These are phyloP conservation scores for Drosophila helvetica DNA, from an alignment of 2,888 invertebrate species.

Conservation along the genomic window DNA sequence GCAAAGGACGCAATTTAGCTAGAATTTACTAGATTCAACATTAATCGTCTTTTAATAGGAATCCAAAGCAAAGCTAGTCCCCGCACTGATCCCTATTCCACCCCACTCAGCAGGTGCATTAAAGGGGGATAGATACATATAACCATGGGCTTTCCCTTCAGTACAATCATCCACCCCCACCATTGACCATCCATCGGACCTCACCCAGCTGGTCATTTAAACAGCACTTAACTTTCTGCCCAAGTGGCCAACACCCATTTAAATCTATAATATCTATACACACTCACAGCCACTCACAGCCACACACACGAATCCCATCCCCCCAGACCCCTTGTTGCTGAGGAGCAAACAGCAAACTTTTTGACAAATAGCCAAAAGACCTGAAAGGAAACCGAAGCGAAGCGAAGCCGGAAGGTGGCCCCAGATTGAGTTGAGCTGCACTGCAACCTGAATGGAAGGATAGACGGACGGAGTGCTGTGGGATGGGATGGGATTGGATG, in stretches of 20 bases:
- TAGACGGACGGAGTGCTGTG: background rate
- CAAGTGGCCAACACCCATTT: conserved; percentile 69
- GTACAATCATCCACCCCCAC: conserved; percentile 16
- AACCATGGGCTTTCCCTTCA: conserved; percentile 14
- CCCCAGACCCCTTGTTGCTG: conserved; percentile 22
- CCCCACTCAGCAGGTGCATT: conserved; percentile 10
- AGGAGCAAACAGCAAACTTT: conserved; percentile 52
- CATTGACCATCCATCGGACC: background rate
- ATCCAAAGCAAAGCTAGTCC: background rate
- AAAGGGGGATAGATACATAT: conserved; percentile 5
- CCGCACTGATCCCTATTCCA: conserved; percentile 17
- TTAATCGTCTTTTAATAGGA: conserved; percentile 17
- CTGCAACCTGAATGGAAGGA: conserved; percentile 14
- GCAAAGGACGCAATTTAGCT: conserved; percentile 10
- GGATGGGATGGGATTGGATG: background rate
- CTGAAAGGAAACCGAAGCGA: conserved; percentile 50
- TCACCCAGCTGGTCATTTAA: conserved; percentile 35
- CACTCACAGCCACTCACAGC: conserved; percentile 1
- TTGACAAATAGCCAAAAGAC: conserved; percentile 76
- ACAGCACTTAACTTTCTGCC: conserved; percentile 50
- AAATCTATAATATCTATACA: conserved; percentile 39
- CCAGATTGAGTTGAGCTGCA: conserved; percentile 42
- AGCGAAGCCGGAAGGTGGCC: conserved; percentile 59
- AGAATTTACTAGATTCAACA: conserved; percentile 14
- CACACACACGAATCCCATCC: conserved; percentile 2